Evolutionary conservation across 1,140 invertebrate genomes (phyloP).

Genomic region (Telenomus remus): DNA sequence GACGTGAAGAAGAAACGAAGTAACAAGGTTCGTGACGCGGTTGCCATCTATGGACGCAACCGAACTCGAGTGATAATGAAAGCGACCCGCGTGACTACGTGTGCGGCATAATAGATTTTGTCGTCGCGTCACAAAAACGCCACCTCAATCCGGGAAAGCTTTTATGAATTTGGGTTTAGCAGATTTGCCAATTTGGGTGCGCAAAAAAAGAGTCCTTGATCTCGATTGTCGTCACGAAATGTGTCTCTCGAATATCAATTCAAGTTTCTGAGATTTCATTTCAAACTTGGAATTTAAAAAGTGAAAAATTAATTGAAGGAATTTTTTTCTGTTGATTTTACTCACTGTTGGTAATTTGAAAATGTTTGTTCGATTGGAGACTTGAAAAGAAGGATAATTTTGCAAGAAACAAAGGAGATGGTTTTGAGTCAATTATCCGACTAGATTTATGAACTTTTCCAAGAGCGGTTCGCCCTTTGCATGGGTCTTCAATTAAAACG

Average conservation of each 20-base stretch:
- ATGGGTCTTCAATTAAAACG: constrained; percentile 34
- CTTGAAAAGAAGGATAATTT: constrained; percentile 23
- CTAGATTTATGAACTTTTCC: constrained; percentile 61
- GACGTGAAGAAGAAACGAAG: constrained; percentile 8
- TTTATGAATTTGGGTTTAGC: constrained; percentile 9
- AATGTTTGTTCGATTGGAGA: no score
- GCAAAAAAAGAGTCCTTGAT: background rate
- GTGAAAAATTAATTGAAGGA: no score
- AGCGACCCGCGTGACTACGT: constrained; percentile 61
- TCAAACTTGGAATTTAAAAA: no score
- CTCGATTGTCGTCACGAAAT: no score
- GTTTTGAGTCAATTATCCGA: constrained; percentile 53
- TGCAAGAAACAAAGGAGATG: constrained; percentile 31
- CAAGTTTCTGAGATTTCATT: background rate
- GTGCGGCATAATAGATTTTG: constrained; percentile 49
- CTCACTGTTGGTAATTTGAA: no score
- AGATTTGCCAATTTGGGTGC: constrained; percentile 13
- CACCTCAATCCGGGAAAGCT: constrained; percentile 40
- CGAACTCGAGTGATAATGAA: constrained; percentile 65
- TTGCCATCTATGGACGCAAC: constrained; percentile 40
- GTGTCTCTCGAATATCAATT: no score
- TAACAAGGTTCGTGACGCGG: constrained; percentile 3
- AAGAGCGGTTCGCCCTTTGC: constrained; percentile 29
- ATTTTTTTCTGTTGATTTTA: no score
- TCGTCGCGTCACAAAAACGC: constrained; percentile 50